Evolutionary conservation across 2,113 vertebrate species (phyloP).

Genomic region (Pygoscelis antarcticus): DNA sequence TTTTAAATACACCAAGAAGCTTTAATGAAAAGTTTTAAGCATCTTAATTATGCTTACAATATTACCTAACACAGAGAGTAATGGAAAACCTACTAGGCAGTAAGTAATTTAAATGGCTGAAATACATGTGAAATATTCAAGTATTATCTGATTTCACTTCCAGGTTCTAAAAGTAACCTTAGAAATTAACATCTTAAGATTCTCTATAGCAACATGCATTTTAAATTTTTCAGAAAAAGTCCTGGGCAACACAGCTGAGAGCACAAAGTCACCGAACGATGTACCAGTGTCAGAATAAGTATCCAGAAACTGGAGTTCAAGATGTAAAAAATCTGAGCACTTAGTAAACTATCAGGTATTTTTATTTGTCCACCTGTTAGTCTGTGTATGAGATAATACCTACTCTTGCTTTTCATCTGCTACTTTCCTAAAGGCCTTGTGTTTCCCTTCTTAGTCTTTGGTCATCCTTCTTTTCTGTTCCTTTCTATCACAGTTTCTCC

Average conservation of each 20-base stretch:
- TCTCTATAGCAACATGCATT: background rate
- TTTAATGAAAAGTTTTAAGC: background rate
- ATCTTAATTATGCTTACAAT: background rate
- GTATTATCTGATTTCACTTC: background rate
- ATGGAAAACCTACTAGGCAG: background rate
- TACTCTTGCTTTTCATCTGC: background rate
- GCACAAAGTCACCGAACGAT: background rate
- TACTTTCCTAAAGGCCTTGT: background rate
- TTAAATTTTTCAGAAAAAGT: background rate
- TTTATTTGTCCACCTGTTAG: background rate
- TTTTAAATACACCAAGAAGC: conserved; percentile 22
- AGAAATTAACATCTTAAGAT: background rate
- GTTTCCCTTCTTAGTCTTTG: background rate
- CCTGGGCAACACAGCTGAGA: background rate
- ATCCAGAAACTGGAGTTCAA: background rate
- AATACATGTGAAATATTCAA: background rate
- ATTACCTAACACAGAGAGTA: background rate
- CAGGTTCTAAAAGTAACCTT: background rate
- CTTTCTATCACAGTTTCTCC: background rate
- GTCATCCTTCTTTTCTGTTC: background rate
- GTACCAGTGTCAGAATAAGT: background rate
- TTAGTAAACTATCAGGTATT: background rate
- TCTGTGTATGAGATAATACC: background rate
- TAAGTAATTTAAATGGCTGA: background rate
- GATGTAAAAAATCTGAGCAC: background rate